phyloP scores from a whole-genome alignment of 2,888 invertebrate genomes.

The Platycheirus rosarum region DNA sequence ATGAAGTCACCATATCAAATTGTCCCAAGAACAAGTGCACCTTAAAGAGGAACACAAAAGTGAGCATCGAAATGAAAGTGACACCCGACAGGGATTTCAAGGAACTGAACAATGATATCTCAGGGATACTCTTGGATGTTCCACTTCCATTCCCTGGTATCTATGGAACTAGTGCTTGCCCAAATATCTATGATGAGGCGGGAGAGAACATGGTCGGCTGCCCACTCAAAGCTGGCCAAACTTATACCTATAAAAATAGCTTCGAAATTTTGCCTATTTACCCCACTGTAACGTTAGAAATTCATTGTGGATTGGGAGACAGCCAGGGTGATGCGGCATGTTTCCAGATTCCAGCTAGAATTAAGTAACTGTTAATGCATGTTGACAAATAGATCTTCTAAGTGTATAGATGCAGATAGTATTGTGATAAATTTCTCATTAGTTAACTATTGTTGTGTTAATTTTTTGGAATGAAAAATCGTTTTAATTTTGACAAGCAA shows the following conservation, averaged over 20 bases:
- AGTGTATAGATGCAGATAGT: too few relatives aligned
- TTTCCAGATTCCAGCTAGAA: constrained; percentile 88
- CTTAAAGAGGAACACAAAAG: constrained; percentile 85
- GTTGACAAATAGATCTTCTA: background rate
- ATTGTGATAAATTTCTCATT: constrained; percentile 37
- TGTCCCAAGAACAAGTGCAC: constrained; percentile 87
- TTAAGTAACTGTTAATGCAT: constrained; percentile 78
- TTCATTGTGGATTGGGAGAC: constrained; percentile 86
- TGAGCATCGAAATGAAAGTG: constrained; percentile 85
- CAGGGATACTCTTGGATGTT: constrained; percentile 86
- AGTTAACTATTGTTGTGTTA: constrained; percentile 9
- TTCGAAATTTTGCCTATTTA: constrained; percentile 84
- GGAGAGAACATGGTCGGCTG: constrained; percentile 86
- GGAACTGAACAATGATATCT: constrained; percentile 85
- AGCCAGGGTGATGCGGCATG: constrained; percentile 84
- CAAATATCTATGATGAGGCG: constrained; percentile 85
- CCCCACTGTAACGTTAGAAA: constrained; percentile 84
- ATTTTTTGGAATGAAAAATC: background rate
- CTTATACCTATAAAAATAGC: constrained; percentile 87
- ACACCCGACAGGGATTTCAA: constrained; percentile 84
- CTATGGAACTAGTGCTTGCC: constrained; percentile 88
- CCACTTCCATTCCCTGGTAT: constrained; percentile 90
- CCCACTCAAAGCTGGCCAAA: constrained; percentile 87
- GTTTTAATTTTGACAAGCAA: background rate
- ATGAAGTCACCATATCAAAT: constrained; percentile 84